Evolutionary conservation across 2,888 invertebrate species (phyloP), one percentile per base, ranked within the genome.

Genomic region (Ophonus ardosiacus): DNA sequence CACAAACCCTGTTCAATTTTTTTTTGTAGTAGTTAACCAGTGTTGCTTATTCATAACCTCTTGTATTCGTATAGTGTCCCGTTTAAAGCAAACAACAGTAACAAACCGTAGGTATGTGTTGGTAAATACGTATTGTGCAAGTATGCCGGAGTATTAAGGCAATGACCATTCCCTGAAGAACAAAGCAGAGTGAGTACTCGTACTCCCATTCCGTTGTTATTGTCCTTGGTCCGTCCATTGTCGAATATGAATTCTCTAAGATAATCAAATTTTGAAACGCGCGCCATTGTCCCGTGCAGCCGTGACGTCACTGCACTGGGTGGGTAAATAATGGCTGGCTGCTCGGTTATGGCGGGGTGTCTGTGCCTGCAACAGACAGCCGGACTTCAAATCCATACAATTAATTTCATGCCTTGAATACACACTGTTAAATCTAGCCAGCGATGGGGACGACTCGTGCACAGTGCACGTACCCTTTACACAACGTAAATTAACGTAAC

Each of bases 341-440:
- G 71, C 71, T 71, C 71, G 71, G 71, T 71, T 71, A 71, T 71
- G 71, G 68, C 24, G 71, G 38, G 43, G 43, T 43, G 38, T 24
- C 56, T 78, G 61, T 31, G 63, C 40, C 68, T 85, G 85, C 85
- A 85, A 79, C 80, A 85, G 85, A 85, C 85, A 80, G 80, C 59
- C 80, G 85, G 85, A 85, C 80, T 85, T 85, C 85, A 85, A 85
- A 85, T 85, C 80, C 85, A 85, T 85, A 79, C 79, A 85, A 85
- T 80, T 85, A 85, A 85, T 85, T 85, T 85, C 80, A 85, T 85
- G 85, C 85, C 71, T 71, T 85, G 85, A 85, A 85, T 85, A 80
- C 85, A 84, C 84, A 79, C 71, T 68, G 85, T 85, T 85, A 85
- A 85, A 80, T 85, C 85, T 61, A 80, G 61, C 40, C 18, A 31